phyloP scores from a whole-genome alignment of 2,797 vertebrate genomes.

The Cygnus olor region DNA sequence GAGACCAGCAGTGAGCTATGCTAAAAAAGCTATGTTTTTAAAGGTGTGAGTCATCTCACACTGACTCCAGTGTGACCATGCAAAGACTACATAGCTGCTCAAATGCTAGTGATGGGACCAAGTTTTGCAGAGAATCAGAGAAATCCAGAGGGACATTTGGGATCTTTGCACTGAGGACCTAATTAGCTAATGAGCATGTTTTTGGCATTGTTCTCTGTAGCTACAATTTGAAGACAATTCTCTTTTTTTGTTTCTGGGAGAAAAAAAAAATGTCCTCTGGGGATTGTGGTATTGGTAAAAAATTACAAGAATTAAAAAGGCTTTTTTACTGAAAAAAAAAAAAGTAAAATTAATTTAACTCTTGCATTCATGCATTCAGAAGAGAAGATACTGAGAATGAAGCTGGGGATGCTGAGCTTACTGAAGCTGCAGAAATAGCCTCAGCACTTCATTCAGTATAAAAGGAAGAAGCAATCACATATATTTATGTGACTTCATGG shows the following conservation, averaged over 20 bases:
- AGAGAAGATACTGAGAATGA: neutral
- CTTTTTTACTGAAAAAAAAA: slow-evolving; percentile 45
- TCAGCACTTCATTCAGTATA: neutral
- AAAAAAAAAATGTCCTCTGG: neutral
- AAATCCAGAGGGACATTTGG: neutral
- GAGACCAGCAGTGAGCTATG: neutral
- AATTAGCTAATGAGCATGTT: slow-evolving; percentile 17
- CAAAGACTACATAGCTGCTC: neutral
- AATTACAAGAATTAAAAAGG: neutral
- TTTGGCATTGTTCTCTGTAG: slow-evolving; percentile 24
- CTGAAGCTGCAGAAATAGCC: neutral
- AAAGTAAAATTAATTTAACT: slow-evolving; percentile 25
- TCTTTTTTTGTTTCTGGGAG: slow-evolving; percentile 21
- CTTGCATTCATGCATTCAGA: neutral
- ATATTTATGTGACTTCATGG: fast-evolving
- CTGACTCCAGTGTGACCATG: neutral
- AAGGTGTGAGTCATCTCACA: neutral
- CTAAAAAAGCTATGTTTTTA: neutral
- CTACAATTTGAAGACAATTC: slow-evolving; percentile 39
- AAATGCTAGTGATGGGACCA: neutral
- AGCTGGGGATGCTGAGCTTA: neutral
- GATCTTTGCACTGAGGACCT: neutral
- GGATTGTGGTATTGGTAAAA: slow-evolving; percentile 16
- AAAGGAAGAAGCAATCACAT: neutral
- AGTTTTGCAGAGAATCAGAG: neutral